Evolutionary conservation across 2,888 invertebrate genomes (phyloP), one percentile per base, ranked within the genome.

Genomic region (Hololepta plana): DNA sequence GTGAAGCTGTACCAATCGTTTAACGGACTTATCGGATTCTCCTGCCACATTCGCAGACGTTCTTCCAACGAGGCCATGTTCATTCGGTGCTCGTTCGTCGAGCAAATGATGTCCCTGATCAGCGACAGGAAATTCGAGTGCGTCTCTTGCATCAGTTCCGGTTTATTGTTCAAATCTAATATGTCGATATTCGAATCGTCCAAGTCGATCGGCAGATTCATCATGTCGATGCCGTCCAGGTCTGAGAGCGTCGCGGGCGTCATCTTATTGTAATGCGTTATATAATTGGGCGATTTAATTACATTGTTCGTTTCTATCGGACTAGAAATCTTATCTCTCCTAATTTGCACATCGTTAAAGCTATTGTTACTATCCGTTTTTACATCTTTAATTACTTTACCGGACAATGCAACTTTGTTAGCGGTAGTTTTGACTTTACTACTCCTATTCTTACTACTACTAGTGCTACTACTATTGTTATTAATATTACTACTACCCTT

Each of bases 81-180:
- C 53, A 88, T 80, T 22, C 88, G 66, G 44, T 84, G 84, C 37
- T 88, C 85, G 2, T 72, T 68, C 4, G 81, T 72, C 0, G 84
- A 80, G 27, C 80, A 80, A 42, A 93, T 82, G 30, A 91, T 66
- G 42, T 88, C 90, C 4, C 91, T 64, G 14, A 93, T 64, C 20
- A 93, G 55, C 2, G 87, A 82, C 50, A 93, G 71, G 60, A 87
- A 93, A 49, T 76, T 80, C 0, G 75, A 67, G 38, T 82, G 82
- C 0, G 80, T 80, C 24, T 80, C 81, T 51, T 82, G 79, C 51
- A 77, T 77, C 17, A 81, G 51, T 11, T 65, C 62, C 4, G 59
- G 45, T 47, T 59, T 51, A 43, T 46, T 56, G 45, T 59, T 61
- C 15, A 65, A 55, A 30, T 61, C 62, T 23, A 64, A 45, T 33